Evolutionary conservation across 2,797 vertebrate genomes (phyloP).

Genomic region (Lepidocolaptes lacrymiger): DNA sequence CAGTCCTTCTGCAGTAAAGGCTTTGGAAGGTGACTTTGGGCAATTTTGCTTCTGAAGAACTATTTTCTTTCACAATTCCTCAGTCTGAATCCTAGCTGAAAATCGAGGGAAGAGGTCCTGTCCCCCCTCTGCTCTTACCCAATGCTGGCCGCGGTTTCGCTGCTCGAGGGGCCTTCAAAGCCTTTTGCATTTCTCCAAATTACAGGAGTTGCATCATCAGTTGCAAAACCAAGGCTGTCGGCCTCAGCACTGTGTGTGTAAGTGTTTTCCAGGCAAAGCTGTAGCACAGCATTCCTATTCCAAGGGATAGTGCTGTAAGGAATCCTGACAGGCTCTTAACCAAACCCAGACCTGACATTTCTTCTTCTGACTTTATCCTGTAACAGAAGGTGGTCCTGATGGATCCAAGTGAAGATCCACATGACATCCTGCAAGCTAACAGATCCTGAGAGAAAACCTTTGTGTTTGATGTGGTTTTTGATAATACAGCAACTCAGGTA

Average conservation of each 20-base stretch:
- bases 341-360: not conserved
- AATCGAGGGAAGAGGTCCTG: not conserved
- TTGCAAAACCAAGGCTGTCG: not conserved
- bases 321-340: not conserved
- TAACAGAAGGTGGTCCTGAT: slow-evolving; percentile 62
- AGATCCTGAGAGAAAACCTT: slow-evolving; percentile 67
- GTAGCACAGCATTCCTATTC: not conserved
- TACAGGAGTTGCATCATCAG: not conserved
- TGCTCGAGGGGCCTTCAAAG: not conserved
- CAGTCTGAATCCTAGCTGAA: not conserved
- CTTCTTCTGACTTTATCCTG: not conserved
- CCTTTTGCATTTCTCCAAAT: not conserved
- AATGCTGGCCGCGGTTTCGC: accelerated
- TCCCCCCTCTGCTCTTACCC: not conserved
- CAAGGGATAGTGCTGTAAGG: not conserved
- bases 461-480: slow-evolving; percentile 68
- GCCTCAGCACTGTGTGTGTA: accelerated
- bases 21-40: not conserved
- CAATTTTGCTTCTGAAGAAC: not conserved
- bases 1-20: not conserved
- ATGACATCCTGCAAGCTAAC: slow-evolving; percentile 50
- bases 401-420: slow-evolving; percentile 56
- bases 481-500: slow-evolving; percentile 68
- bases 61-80: not conserved
- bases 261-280: not conserved